Evolutionary conservation across 2,888 invertebrate species (phyloP), one percentile per base, ranked within the genome.

Genomic region (Microplitis deprimator): DNA sequence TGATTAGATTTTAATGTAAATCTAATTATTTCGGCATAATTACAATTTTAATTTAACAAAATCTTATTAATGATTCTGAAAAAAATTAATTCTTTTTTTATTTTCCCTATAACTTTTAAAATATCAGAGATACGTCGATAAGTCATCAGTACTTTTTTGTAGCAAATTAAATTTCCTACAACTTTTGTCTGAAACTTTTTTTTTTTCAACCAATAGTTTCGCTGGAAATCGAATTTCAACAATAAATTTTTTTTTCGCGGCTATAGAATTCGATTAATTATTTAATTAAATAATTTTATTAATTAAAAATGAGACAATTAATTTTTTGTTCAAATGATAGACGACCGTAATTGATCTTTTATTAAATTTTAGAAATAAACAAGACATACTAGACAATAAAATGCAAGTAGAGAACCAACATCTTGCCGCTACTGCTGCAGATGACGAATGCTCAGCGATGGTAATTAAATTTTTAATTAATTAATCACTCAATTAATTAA

Each of bases 401-500:
- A 86, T 90, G 84, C 83, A 87, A 78, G 79, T 83, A 59, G 90
- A 90, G 69, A 90, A 89, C 78, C 83, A 83, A 79, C 89, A 87
- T 73, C 82, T 90, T 60, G 77, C 81, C 5, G 85, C 87, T 16
- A 82, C 85, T 20, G 82, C 85, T 68, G 85, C 85, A 69, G 86
- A 88, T 76, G 78, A 83, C 29, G 84, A 85, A 38, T 83, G 91
- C 41, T 85, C 89, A 69, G 89, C 91, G 79, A 90, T 90, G 86
- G 89, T 91, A 84, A 85, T 85, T 78, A 77, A 84, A 82, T 75
- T n/a, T n/a, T 8, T 8, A 50, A 60, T 16, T n/a, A 69, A 77
- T 40, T 29, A 4, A 16, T 17, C n/a, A 17, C 6, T 64, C 6
- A 68, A 39, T 4, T 40, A n/a, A 10, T 41, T 7, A 5, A 64